Base-by-base conservation (phyloP, 2,888 invertebrate genomes). In the Rosalia funebris region DNA sequence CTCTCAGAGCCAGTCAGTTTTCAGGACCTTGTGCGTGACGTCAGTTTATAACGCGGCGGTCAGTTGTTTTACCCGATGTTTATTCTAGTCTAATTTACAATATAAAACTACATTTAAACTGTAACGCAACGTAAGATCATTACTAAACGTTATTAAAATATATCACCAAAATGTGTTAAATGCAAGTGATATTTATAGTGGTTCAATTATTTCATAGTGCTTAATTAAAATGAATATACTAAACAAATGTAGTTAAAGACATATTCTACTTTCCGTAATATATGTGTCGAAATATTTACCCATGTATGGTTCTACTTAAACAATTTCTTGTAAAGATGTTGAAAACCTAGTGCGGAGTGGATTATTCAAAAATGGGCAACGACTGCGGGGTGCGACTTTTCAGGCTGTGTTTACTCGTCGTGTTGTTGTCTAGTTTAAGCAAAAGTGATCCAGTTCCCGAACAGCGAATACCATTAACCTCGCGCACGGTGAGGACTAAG, bases 401-500 rank as follows among this genome's bases (percentile, higher is more conserved):
- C 32, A 32, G 17, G 53, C 41, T 53, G n/a, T 53, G 53, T 42
- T 32, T 53, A 4, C 41, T 47, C 32, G 39, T 34, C 16, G 15
- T 41, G 4, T 9, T 53, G 9, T 14, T 42, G 4, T 31, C 32
- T 2, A 41, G 3, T 52, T 46, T 61, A 25, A 56, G 66, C 45
- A 61, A 57, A 58, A 73, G 71, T 65, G 75, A 74, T 63, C 76
- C 75, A 57, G 73, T 73, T 52, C 66, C 75, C 55, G 75, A 78
- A 14, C 73, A 74, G 20, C 67, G 78, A 56, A 71, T 82, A 56
- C 82, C 88, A 71, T 85, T 93, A 70, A 91, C 91, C 75, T 92
- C 92, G 72, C 88, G 94, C 76, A 91, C 92, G 72, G 93, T 94
- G 67, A 87, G 91, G 80, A 94, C 93, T 73, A 93, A 94, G 80